phyloP scores from a whole-genome alignment of 2,113 vertebrate species.

The Glaucidium brasilianum region DNA sequence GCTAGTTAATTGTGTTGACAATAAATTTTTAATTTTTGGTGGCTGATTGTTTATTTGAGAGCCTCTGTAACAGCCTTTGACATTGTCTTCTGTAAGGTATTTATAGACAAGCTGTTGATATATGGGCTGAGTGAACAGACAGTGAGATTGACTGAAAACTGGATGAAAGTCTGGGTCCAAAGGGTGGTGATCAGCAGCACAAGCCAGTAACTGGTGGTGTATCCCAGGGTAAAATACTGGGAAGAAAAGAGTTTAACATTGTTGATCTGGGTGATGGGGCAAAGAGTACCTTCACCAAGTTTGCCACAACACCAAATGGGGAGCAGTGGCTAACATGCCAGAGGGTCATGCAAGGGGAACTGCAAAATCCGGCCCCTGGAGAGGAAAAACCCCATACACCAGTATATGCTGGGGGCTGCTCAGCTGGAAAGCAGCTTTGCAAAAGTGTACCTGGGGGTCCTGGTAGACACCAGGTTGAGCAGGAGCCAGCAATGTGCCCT shows the following conservation, averaged over 20 bases:
- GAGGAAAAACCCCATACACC: not conserved
- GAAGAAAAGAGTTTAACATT: not conserved
- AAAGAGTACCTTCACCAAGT: not conserved
- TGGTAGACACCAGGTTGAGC: not conserved
- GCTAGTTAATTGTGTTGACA: too few species aligned
- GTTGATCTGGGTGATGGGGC: not conserved
- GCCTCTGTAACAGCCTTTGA: too few species aligned
- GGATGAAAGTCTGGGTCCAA: not conserved
- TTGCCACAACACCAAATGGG: not conserved
- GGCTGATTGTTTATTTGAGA: too few species aligned
- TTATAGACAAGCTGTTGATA: not conserved
- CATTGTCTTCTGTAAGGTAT: not conserved
- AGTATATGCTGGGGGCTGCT: not conserved
- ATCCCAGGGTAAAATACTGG: fast-evolving
- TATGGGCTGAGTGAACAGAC: not conserved
- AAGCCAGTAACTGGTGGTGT: not conserved
- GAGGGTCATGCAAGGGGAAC: not conserved
- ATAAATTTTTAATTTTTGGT: too few species aligned
- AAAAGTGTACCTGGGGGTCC: not conserved
- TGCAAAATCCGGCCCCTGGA: not conserved
- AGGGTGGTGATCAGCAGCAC: not conserved
- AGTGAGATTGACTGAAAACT: not conserved
- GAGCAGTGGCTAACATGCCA: not conserved
- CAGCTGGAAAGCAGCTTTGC: not conserved
- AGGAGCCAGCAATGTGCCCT: not conserved